Conservation (phyloP, 2,797 vertebrate species). For the Mycteria americana region DNA sequence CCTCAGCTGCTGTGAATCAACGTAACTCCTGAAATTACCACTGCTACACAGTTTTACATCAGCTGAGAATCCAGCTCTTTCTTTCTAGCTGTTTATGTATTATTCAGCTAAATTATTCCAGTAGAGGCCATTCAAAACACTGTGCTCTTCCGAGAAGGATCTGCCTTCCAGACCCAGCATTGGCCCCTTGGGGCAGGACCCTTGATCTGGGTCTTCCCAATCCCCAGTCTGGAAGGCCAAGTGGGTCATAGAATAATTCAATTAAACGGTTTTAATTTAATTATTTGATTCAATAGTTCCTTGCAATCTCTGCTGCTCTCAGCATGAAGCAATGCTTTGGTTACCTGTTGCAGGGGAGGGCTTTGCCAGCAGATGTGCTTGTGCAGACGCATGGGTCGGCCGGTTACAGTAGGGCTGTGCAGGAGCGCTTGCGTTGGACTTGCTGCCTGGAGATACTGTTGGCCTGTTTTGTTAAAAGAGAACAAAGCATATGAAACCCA, state of each 20-base stretch:
- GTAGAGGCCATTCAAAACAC: neutral
- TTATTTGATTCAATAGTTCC: neutral
- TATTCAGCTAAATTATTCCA: neutral
- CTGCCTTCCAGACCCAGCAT: neutral
- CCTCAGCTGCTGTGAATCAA: conserved; percentile 29
- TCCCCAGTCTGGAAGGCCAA: neutral
- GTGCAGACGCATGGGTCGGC: accelerated
- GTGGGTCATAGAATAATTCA: neutral
- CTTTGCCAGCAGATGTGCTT: neutral
- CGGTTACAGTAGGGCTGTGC: neutral
- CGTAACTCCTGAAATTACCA: conserved; percentile 40
- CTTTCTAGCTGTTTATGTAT: neutral
- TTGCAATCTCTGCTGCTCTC: neutral
- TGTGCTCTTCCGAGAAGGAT: neutral
- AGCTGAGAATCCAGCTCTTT: neutral
- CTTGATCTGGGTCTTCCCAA: neutral
- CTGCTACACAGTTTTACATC: neutral
- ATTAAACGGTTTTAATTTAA: neutral
- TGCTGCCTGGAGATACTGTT: neutral
- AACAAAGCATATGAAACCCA: neutral
- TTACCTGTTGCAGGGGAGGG: neutral
- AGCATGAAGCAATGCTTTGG: neutral
- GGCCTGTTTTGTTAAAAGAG: neutral
- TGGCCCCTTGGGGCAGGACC: neutral
- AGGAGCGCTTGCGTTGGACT: accelerated